phyloP scores from a whole-genome alignment of 2,888 invertebrate species.

The Andricus curvator region DNA sequence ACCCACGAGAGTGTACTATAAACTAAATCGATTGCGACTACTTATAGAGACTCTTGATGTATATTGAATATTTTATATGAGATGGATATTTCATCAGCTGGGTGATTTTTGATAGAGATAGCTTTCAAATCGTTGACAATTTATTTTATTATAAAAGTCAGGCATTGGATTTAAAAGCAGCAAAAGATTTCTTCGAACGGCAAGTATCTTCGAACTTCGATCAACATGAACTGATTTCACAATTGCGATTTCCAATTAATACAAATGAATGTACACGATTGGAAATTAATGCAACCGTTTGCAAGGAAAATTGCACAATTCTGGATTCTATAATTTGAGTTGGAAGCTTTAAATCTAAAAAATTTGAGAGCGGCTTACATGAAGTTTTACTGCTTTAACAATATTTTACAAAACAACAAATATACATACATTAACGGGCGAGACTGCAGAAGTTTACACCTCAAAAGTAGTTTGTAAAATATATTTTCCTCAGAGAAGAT shows the following conservation, averaged over 20 bases:
- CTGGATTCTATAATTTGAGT: too few relatives aligned
- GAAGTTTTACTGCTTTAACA: not conserved
- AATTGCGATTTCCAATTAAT: not conserved
- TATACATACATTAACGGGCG: not conserved
- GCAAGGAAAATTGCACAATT: too few relatives aligned
- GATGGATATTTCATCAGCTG: not conserved
- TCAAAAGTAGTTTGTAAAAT: not conserved
- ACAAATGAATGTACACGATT: not conserved
- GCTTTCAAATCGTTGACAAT: not conserved
- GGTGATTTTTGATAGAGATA: not conserved
- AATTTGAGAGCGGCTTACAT: too few relatives aligned
- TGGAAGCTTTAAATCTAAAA: too few relatives aligned
- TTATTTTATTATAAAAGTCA: not conserved
- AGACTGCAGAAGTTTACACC: conserved; percentile 4
- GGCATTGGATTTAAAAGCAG: not conserved
- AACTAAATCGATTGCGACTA: not conserved
- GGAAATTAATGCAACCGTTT: not conserved
- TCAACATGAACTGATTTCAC: too few relatives aligned
- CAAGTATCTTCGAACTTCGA: too few relatives aligned
- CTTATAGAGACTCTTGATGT: not conserved
- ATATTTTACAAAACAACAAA: not conserved
- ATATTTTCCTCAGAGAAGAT: not conserved
- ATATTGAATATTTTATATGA: not conserved
- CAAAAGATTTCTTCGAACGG: not conserved
- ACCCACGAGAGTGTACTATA: not conserved